Conservation (phyloP, 2,797 vertebrate species). For the Sebastes minor region DNA sequence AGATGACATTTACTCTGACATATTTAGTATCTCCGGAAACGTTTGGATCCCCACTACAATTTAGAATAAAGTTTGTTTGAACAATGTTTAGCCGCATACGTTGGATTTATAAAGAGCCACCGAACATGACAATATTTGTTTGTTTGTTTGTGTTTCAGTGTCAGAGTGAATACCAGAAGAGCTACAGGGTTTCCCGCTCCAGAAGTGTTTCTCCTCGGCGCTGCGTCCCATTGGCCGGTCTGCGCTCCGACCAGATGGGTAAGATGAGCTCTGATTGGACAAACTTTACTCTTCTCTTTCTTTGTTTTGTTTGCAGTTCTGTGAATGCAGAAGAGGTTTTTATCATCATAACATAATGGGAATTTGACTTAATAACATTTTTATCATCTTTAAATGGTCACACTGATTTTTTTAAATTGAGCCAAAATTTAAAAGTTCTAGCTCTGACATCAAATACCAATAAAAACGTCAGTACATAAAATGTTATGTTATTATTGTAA, state of each 20-base stretch:
- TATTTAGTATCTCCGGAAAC: fast-evolving
- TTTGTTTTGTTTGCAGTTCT: background rate
- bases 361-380: background rate
- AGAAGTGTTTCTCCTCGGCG: constrained; percentile 51
- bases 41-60: no score
- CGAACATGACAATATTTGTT: background rate
- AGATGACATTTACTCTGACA: no score
- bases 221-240: constrained; percentile 16
- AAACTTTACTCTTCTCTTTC: background rate
- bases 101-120: background rate
- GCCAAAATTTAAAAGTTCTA: background rate
- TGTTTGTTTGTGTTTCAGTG: constrained; percentile 16
- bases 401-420: background rate
- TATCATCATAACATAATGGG: no score
- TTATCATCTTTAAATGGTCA: background rate
- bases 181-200: constrained; percentile 33
- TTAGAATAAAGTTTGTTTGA: no score
- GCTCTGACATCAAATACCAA: background rate
- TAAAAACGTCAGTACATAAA: no score
- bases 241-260: constrained; percentile 54
- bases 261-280: background rate
- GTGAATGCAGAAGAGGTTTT: background rate
- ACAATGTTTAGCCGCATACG: background rate
- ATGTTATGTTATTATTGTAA: background rate
- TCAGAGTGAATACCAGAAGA: constrained; percentile 69